Percentiles rank a stretch among this genome's conserved stretches.
phyloP scores from a whole-genome alignment of 2,888 invertebrate species.

The Luffia ferchaultella region DNA sequence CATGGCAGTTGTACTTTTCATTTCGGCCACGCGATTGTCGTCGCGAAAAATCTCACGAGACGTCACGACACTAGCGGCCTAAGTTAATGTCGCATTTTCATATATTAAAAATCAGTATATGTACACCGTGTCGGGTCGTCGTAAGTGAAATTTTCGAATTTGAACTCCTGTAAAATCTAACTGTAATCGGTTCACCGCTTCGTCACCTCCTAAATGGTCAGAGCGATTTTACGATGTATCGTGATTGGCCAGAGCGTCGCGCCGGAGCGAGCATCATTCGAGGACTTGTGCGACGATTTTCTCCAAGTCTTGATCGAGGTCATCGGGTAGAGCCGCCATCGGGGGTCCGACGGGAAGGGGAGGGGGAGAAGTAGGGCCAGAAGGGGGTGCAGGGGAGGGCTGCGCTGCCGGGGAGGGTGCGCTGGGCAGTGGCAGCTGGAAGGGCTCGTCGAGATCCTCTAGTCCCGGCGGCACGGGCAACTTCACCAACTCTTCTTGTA shows the following conservation, averaged over 20 bases:
- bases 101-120: too few species aligned
- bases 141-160: too few species aligned
- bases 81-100: too few species aligned
- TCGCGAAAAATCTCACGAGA: too few species aligned
- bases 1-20: too few species aligned
- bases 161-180: too few species aligned
- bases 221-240: too few species aligned
- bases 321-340: slow-evolving; percentile 50
- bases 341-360: slow-evolving; percentile 16
- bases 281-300: slow-evolving; percentile 77
- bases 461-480: slow-evolving; percentile 80
- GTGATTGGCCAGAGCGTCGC: slow-evolving; percentile 26
- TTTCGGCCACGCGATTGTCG: too few species aligned
- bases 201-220: too few species aligned
- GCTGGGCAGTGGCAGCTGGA: slow-evolving; percentile 33
- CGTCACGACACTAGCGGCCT: too few species aligned
- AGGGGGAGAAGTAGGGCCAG: slow-evolving; percentile 14
- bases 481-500: slow-evolving; percentile 87
- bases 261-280: slow-evolving; percentile 40
- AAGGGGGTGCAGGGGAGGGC: slow-evolving; percentile 20
- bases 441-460: slow-evolving; percentile 73
- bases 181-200: too few species aligned
- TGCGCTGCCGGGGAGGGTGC: slow-evolving; percentile 30
- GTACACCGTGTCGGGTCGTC: too few species aligned
- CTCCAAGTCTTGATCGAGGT: slow-evolving; percentile 79